A percentile compares a stretch with the other conserved stretches of the same genome.
phyloP scores from a whole-genome alignment of 2,797 vertebrate genomes.

The Lacerta agilis region DNA sequence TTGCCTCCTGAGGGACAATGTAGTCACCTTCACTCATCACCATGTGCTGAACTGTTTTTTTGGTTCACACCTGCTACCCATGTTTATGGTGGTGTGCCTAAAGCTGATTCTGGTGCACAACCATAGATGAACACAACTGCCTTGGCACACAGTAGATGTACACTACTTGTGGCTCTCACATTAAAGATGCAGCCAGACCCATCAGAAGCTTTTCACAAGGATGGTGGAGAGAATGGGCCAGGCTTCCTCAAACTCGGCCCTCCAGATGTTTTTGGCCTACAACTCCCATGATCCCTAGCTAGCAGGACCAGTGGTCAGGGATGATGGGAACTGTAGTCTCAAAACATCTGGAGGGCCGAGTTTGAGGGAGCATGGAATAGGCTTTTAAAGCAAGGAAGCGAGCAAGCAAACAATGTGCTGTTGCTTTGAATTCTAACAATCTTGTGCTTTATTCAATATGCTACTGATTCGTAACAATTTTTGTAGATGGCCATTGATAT shows the following conservation, averaged over 20 bases:
- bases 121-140: background rate
- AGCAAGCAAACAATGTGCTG: background rate
- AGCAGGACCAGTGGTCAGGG: too few species aligned
- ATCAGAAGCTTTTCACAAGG: background rate
- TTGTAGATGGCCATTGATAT: conserved; percentile 9
- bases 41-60: background rate
- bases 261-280: too few species aligned
- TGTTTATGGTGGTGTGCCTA: too few species aligned
- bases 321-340: too few species aligned
- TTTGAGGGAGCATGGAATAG: background rate
- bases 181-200: background rate
- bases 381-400: background rate
- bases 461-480: background rate
- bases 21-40: background rate
- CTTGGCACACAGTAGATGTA: background rate
- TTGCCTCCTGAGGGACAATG: background rate
- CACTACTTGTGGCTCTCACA: background rate
- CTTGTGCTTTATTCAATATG: conserved; percentile 12
- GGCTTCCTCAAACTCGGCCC: too few species aligned
- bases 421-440: background rate
- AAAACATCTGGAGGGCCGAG: too few species aligned
- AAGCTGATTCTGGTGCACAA: background rate
- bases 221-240: background rate
- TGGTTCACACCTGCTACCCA: background rate
- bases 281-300: too few species aligned